phyloP scores from a whole-genome alignment of 2,113 vertebrate genomes.

The Cyprinodon variegatus region DNA sequence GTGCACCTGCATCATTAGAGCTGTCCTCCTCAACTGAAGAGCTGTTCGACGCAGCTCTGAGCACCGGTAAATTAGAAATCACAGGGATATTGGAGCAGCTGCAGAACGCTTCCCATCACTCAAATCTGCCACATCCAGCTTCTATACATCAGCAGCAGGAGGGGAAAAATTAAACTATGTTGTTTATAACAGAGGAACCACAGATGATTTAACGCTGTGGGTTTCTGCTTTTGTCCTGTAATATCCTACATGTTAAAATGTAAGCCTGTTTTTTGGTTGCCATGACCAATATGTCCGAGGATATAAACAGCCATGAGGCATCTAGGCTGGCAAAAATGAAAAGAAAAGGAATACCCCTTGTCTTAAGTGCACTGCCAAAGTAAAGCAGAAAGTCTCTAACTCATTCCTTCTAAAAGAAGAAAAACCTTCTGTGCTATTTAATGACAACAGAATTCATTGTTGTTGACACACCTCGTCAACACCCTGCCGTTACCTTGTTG shows the following conservation, averaged over 20 bases:
- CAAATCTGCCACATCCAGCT: background rate
- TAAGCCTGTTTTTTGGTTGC: too few relatives aligned
- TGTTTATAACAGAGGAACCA: background rate
- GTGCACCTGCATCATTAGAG: conserved; percentile 22
- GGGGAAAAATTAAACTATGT: conserved; percentile 1
- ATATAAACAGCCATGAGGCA: background rate
- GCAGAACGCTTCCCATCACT: conserved; percentile 5
- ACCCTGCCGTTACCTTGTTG: conserved; percentile 40
- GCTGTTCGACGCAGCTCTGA: conserved; percentile 13
- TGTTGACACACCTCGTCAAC: conserved; percentile 60
- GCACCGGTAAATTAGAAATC: conserved; percentile 28
- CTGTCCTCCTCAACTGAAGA: conserved; percentile 18
- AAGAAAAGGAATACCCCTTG: fast-evolving
- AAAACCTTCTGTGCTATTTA: conserved; percentile 34
- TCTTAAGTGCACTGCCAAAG: background rate
- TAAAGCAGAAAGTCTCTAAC: background rate
- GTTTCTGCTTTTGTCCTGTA: background rate
- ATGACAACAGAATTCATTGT: conserved; percentile 40
- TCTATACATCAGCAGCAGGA: background rate
- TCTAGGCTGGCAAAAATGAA: conserved; percentile 2
- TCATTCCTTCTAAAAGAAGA: background rate
- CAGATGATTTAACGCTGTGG: too few relatives aligned
- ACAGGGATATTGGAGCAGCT: background rate
- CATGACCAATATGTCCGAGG: too few relatives aligned
- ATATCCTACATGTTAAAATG: too few relatives aligned